These are phyloP conservation scores for Oxyruncus cristatus DNA, from an alignment of 2,113 vertebrate genomes.

Conservation along the genomic window DNA sequence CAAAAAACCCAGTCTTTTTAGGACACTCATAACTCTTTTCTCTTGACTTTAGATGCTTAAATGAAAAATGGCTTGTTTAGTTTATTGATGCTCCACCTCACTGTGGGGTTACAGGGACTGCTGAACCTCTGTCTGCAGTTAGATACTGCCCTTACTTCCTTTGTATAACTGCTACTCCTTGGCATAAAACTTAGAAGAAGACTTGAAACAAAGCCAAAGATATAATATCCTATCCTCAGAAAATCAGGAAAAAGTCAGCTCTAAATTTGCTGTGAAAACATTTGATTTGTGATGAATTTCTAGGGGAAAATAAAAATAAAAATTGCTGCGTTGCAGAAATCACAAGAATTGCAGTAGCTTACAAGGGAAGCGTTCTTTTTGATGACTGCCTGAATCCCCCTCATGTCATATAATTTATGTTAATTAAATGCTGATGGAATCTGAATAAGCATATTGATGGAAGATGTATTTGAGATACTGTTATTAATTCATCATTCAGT, in stretches of 20 bases:
- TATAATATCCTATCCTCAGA: not conserved
- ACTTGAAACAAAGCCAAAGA: not conserved
- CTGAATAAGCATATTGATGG: slow-evolving; percentile 60
- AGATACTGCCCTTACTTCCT: not conserved
- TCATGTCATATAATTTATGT: slow-evolving; percentile 55
- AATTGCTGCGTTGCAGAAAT: not conserved
- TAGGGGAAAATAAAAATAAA: not conserved
- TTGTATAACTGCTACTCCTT: not conserved
- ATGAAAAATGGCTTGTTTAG: not conserved
- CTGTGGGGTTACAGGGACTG: not conserved
- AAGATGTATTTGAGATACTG: slow-evolving; percentile 55
- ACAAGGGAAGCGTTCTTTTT: not conserved
- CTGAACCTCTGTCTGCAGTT: not conserved
- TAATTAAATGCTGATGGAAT: slow-evolving; percentile 68
- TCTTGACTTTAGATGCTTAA: not conserved
- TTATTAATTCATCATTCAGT: slow-evolving; percentile 68
- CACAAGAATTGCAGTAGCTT: not conserved
- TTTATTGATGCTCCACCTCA: not conserved
- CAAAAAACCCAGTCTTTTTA: not conserved
- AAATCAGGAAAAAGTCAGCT: not conserved
- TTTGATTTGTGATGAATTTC: not conserved
- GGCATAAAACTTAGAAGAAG: not conserved
- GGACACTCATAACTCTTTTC: not conserved
- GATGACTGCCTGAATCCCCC: slow-evolving; percentile 23
- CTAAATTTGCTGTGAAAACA: not conserved